These are phyloP conservation scores for Fratercula arctica DNA, from an alignment of 2,797 vertebrate genomes.

Conservation along the genomic window DNA sequence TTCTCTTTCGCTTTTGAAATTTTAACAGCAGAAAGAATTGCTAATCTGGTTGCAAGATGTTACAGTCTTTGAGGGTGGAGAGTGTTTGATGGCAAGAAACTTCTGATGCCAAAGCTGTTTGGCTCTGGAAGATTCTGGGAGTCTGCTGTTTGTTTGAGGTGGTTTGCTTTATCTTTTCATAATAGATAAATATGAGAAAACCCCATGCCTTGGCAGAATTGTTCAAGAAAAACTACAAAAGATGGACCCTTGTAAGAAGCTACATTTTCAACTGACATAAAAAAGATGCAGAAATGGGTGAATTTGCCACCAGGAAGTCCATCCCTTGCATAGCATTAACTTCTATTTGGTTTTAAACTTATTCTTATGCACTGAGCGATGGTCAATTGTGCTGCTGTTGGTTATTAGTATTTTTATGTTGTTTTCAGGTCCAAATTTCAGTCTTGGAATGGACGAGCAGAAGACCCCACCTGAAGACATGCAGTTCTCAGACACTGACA, in stretches of 20 bases:
- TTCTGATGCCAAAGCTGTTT: not conserved
- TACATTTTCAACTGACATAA: not conserved
- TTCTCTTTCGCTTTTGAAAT: not conserved
- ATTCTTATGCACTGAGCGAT: not conserved
- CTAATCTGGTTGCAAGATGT: not conserved
- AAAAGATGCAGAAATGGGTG: not conserved
- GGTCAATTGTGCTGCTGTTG: not conserved
- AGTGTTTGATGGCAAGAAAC: not conserved
- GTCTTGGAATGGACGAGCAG: slow-evolving; percentile 16
- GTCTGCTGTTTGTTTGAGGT: not conserved
- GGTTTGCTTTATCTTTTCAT: not conserved
- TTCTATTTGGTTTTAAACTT: not conserved
- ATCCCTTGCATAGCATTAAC: not conserved
- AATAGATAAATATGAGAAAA: not conserved
- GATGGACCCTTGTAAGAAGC: not conserved
- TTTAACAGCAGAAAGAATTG: not conserved
- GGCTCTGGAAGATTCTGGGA: not conserved
- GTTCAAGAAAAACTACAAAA: not conserved
- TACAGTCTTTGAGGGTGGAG: not conserved
- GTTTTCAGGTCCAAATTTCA: slow-evolving; percentile 47
- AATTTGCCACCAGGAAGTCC: not conserved
- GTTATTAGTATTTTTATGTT: not conserved
- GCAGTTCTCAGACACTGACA: slow-evolving; percentile 81
- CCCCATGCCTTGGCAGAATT: not conserved
- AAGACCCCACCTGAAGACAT: slow-evolving; percentile 39